Conservation (phyloP, 2,797 vertebrate genomes). For the Coilia nasus region DNA sequence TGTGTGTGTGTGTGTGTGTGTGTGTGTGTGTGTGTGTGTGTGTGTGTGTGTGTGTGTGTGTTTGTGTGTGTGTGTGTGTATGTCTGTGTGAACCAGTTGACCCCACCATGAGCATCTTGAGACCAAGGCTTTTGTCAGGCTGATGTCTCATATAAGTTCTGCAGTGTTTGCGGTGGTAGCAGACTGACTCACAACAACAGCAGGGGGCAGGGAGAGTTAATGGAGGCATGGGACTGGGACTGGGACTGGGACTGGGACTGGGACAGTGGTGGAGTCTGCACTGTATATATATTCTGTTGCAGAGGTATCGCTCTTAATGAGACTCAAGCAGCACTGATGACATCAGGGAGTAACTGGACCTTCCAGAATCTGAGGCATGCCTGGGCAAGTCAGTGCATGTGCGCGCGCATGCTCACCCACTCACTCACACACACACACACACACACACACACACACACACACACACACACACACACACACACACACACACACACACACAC, state of each 20-base stretch:
- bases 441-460: not conserved
- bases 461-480: not conserved
- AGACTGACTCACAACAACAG: not conserved
- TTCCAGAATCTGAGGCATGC: conserved; percentile 7
- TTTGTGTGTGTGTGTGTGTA: not conserved
- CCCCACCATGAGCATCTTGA: not conserved
- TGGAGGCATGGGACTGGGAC: not conserved
- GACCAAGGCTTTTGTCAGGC: not conserved
- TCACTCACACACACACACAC: not conserved
- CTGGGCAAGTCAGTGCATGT: conserved; percentile 16
- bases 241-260: not conserved
- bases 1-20: not conserved
- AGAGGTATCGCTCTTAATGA: not conserved
- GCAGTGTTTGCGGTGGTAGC: not conserved
- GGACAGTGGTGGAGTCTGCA: not conserved
- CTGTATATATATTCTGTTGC: not conserved
- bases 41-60: not conserved
- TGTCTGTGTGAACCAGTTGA: not conserved
- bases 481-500: not conserved
- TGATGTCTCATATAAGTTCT: not conserved
- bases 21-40: not conserved
- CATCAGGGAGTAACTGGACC: conserved; percentile 20
- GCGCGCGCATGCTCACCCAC: not conserved
- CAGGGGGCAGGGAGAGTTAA: not conserved
- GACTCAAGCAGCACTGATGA: not conserved